Conservation (phyloP, 2,113 vertebrate species). For the Lasiurus cinereus region DNA sequence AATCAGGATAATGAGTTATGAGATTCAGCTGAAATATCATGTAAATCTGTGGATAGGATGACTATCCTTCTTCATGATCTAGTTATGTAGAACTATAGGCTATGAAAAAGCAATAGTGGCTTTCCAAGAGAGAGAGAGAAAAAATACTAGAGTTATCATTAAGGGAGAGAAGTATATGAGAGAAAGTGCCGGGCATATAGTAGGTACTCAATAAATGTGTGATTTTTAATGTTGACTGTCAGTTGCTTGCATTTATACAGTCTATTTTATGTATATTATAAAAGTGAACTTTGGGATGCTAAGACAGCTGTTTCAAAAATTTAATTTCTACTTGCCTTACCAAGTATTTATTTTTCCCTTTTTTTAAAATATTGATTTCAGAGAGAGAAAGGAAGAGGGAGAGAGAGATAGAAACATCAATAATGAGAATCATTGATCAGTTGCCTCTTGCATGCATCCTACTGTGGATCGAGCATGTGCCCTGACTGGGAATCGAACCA, state of each 20-base stretch:
- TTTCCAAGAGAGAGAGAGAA: neutral
- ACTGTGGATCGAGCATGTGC: too few relatives aligned
- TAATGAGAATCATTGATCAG: too few relatives aligned
- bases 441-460: too few relatives aligned
- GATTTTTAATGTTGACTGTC: neutral
- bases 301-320: neutral
- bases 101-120: neutral
- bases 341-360: conserved; percentile 20
- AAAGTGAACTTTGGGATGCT: neutral
- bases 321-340: neutral
- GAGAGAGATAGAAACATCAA: too few relatives aligned
- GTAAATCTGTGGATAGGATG: neutral
- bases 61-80: neutral
- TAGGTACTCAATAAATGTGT: neutral
- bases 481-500: too few relatives aligned
- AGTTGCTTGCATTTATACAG: neutral
- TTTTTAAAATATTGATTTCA: too few relatives aligned
- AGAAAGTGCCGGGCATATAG: neutral
- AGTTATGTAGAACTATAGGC: neutral
- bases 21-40: neutral
- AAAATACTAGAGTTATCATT: neutral
- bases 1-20: neutral
- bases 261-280: neutral
- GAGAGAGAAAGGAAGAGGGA: too few relatives aligned
- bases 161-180: neutral